Conservation (phyloP, 2,113 vertebrate genomes). For the Camelus bactrianus region DNA sequence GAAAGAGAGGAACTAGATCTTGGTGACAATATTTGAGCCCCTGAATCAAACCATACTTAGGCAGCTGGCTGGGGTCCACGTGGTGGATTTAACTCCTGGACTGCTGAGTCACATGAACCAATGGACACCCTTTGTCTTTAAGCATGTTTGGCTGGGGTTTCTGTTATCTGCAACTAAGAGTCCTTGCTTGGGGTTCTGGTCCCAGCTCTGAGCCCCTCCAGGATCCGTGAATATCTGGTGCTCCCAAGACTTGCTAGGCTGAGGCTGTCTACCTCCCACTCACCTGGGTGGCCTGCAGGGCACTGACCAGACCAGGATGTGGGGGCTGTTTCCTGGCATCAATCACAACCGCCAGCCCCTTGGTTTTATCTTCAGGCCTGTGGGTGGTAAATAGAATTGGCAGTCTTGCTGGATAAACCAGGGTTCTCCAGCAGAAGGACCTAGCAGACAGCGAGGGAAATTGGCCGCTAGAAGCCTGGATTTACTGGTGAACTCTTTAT, state of each 20-base stretch:
- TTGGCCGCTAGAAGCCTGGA: background rate
- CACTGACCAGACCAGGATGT: constrained; percentile 85
- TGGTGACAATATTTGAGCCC: background rate
- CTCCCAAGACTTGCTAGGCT: background rate
- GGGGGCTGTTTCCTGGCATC: constrained; percentile 91
- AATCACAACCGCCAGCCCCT: constrained; percentile 89
- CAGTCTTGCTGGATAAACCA: background rate
- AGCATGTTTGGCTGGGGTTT: background rate
- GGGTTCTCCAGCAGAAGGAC: background rate
- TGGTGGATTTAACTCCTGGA: background rate
- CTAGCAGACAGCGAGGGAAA: accelerated
- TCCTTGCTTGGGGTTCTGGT: background rate
- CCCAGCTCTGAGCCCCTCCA: background rate
- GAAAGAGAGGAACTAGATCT: background rate
- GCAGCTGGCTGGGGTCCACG: background rate
- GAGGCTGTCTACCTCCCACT: background rate
- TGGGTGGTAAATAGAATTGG: background rate
- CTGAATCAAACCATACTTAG: background rate
- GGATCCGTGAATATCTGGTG: background rate
- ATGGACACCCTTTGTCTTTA: background rate
- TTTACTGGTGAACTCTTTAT: background rate
- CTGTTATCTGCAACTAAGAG: background rate
- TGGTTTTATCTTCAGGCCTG: constrained; percentile 88
- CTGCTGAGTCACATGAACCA: background rate
- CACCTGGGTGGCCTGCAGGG: constrained; percentile 92